phyloP scores from a whole-genome alignment of 30 jellyfish, hydroid and myxozoan species.

The Hydractinia symbiolongicarpus region DNA sequence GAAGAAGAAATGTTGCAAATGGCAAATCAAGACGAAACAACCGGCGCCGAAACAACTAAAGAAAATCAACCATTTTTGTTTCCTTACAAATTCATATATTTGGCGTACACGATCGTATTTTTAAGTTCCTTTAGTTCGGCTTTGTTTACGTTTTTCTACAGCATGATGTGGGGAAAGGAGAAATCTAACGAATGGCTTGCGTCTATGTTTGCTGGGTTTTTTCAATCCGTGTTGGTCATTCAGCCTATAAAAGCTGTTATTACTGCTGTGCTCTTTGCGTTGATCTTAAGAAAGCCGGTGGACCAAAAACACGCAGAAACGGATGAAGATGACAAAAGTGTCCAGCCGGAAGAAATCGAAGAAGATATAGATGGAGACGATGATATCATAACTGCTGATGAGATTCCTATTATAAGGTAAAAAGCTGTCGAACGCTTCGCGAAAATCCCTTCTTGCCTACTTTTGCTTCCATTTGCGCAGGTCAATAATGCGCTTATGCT shows the following conservation, averaged over 20 bases:
- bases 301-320: slow-evolving; percentile 32
- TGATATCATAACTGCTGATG: slow-evolving; percentile 25
- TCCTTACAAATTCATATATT: slow-evolving; percentile 10
- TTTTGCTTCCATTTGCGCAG: no score
- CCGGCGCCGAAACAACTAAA: neutral
- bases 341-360: neutral
- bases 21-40: slow-evolving; percentile 1
- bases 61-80: slow-evolving; percentile 1
- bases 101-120: slow-evolving; percentile 45
- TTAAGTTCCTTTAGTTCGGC: slow-evolving; percentile 32
- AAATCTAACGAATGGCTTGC: slow-evolving; percentile 63
- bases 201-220: slow-evolving; percentile 52
- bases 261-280: slow-evolving; percentile 54
- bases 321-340: slow-evolving; percentile 37
- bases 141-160: slow-evolving; percentile 51
- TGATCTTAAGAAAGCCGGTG: slow-evolving; percentile 35
- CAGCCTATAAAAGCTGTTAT: slow-evolving; percentile 63
- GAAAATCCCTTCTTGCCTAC: no score
- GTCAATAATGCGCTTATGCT: no score
- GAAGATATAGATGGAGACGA: slow-evolving; percentile 16
- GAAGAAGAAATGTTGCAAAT: neutral
- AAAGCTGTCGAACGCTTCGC: neutral
- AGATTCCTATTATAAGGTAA: slow-evolving; percentile 17
- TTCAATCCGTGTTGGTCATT: slow-evolving; percentile 57
- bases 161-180: slow-evolving; percentile 76